Conservation (phyloP, 2,888 invertebrate species). For the Ormia ochracea region DNA sequence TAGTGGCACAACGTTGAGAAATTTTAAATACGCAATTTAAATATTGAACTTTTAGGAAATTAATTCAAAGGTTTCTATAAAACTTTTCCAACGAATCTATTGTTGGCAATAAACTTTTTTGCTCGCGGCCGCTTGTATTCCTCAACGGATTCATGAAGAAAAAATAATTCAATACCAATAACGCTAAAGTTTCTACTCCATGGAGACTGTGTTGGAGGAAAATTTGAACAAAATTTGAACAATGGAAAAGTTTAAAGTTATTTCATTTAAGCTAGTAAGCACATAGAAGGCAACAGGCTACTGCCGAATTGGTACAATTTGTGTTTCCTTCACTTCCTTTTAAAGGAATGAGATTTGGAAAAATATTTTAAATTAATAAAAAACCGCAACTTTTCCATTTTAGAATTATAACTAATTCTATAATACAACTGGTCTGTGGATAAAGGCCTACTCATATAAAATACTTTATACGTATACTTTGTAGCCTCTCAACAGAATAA, state of each 20-base stretch:
- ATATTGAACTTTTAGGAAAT: conserved; percentile 16
- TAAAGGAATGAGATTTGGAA: too few species aligned
- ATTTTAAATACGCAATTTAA: background rate
- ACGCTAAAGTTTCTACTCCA: background rate
- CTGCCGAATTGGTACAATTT: too few species aligned
- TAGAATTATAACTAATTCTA: too few species aligned
- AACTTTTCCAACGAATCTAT: conserved; percentile 2
- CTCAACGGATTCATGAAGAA: background rate
- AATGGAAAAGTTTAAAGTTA: background rate
- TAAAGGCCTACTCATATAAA: too few species aligned
- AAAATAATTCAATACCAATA: background rate
- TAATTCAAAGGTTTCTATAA: background rate
- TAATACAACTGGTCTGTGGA: too few species aligned
- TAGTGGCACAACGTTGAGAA: background rate
- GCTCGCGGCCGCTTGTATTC: background rate
- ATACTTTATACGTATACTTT: too few species aligned
- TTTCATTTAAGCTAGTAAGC: background rate
- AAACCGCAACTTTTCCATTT: too few species aligned
- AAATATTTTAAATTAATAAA: too few species aligned
- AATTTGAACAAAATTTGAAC: background rate
- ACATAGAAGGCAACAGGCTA: too few species aligned
- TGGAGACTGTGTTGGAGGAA: background rate
- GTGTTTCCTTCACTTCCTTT: too few species aligned
- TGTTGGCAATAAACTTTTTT: conserved; percentile 25
- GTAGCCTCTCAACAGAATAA: too few species aligned